Base-by-base conservation (phyloP, 2,797 vertebrate species). In the Chloroceryle amazona region DNA sequence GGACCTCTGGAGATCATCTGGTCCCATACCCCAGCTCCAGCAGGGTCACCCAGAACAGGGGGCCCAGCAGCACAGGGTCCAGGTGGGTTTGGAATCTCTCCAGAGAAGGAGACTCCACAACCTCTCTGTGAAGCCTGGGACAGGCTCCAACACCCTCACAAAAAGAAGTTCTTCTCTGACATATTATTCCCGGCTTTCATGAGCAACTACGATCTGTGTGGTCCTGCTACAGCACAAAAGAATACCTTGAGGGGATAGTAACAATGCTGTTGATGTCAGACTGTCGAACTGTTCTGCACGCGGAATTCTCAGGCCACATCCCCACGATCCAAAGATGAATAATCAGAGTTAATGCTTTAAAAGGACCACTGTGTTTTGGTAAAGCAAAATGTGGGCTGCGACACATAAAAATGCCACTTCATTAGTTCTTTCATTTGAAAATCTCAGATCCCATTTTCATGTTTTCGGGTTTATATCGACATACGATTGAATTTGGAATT, bases 241-340 rank as follows among this genome's bases (percentile, higher is more conserved):
- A 61, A 57, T 28, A 42, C 13, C 70, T 81, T 39, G 58, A 84
- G 94, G 75, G 91, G 72, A 65, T 21, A 74, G 65, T 25, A 78
- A 66, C 0, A 3, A 10, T 0, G 5, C 35, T 72, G 23, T 49
- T 65, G 60, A 71, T 74, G 60, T 90, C 42, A 42, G 65, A 78
- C 42, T 1, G 2, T 5, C 0, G 0, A 41, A 58, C 39, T 22
- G 5, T 35, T 60, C 57, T 49, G 20, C 7, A 1, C 1, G 0
- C 35, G 44, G 44, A 66, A 81, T 90, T 70, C 62, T 79, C 67
- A 20, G 8, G 23, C 62, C 62, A 42, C 67, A 62, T 41, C 37
- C 13, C 80, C 10, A 10, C 1, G 13, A 78, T 67, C 33, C 46
- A 11, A 35, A 71, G 51, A 21, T 26, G 35, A 81, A 94, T 96